A percentile compares a stretch with the other conserved stretches of the same genome.
Conservation (phyloP, 2,797 vertebrate genomes). For the Halcyon smyrnensis region DNA sequence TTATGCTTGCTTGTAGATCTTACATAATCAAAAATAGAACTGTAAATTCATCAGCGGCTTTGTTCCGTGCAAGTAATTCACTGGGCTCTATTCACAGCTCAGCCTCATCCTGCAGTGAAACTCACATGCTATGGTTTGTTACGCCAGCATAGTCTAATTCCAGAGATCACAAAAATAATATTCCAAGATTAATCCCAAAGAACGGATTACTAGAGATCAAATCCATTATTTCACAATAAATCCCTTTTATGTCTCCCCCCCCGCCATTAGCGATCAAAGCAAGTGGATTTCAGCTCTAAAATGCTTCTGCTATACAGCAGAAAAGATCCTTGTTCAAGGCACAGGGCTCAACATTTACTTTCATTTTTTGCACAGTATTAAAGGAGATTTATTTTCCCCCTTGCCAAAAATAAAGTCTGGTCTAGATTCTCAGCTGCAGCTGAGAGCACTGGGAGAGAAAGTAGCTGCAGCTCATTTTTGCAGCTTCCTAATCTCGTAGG, state of each 20-base stretch:
- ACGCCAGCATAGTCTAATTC: slow-evolving; percentile 2
- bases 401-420: slow-evolving; percentile 44
- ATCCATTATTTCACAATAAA: slow-evolving; percentile 48
- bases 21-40: background rate
- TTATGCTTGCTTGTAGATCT: background rate
- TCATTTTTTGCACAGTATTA: slow-evolving; percentile 16
- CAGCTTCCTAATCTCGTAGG: slow-evolving; percentile 4
- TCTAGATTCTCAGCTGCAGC: slow-evolving; percentile 46
- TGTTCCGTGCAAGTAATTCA: slow-evolving; percentile 8
- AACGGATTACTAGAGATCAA: slow-evolving; percentile 51
- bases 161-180: slow-evolving; percentile 59
- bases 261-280: background rate
- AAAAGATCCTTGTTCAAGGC: slow-evolving; percentile 29
- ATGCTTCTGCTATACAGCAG: background rate
- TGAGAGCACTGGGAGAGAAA: slow-evolving; percentile 18
- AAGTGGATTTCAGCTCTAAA: slow-evolving; percentile 28
- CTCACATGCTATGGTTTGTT: slow-evolving; percentile 32
- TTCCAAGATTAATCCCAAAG: slow-evolving; percentile 44
- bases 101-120: slow-evolving; percentile 15
- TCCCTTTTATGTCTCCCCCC: background rate
- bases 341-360: slow-evolving; percentile 15
- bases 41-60: slow-evolving; percentile 45
- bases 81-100: background rate
- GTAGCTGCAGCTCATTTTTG: background rate
- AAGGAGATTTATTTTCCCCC: slow-evolving; percentile 39